Evolutionary conservation across 1,140 invertebrate species (phyloP), one percentile per base, ranked within the genome.

Genomic region (Anastatus disparis): DNA sequence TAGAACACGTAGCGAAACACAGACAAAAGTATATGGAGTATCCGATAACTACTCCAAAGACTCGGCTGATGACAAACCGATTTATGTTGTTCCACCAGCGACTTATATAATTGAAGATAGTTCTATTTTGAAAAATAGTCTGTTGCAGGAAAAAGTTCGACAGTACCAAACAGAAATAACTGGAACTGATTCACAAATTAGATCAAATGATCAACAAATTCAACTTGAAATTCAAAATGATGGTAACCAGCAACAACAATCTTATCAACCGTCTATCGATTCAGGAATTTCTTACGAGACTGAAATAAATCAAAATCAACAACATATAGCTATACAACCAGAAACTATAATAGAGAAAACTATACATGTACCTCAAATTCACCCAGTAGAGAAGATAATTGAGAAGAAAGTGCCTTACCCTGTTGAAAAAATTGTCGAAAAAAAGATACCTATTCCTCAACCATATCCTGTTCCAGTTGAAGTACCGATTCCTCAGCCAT

Each of bases 321-420:
- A 67, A 72, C 9, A 61, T 61, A n/a, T 78, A 27, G 62, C 59
- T 4, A 67, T 76, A 26, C 75, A 72, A 38, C 6, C 22, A 40
- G n/a, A 35, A n/a, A 17, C 13, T 7, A 8, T 1, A 40, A 7
- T 9, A 26, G 68, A 77, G 42, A 78, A 76, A 42, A 68, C 58
- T 0, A 35, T 73, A 0, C 73, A 73, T 0, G 13, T 70, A 77
- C 44, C 72, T 15, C 82, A 88, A 12, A 87, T 87, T 38, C 79
- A 88, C 59, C 83, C 87, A 10, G 78, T 85, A 2, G 85, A 86
- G 6, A 89, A 89, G 72, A 79, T 87, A 15, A 77, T 87, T 0
- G 85, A 88, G 48, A 88, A 80, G 29, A 81, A 79, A 24, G 63
- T 79, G 3, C 78, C 79, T 0, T 75, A 72, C 15, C 56, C 71